Conservation (phyloP, 1,140 invertebrate species). For the Lutraria rhynchaena region DNA sequence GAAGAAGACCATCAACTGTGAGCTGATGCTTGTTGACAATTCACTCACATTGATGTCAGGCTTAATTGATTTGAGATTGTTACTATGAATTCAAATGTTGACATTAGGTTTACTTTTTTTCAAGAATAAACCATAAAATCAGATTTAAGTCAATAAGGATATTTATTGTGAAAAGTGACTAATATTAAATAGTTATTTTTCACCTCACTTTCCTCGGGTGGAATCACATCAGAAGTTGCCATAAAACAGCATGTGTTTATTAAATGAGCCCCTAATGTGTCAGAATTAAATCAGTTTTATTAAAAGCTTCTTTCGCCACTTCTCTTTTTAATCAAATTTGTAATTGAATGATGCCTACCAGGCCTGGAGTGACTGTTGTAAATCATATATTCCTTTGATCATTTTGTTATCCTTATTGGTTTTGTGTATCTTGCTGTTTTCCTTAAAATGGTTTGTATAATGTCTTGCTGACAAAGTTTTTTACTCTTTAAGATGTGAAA, state of each 20-base stretch:
- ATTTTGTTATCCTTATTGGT: conserved; percentile 16
- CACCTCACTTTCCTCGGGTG: too few species aligned
- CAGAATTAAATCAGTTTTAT: conserved; percentile 23
- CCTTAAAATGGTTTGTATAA: not conserved
- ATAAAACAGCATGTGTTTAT: conserved; percentile 38
- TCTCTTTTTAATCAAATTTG: conserved; percentile 14
- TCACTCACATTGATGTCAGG: conserved; percentile 23
- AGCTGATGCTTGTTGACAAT: conserved; percentile 9
- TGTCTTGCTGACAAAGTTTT: conserved; percentile 14
- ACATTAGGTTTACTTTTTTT: conserved; percentile 1
- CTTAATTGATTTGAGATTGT: conserved; percentile 5
- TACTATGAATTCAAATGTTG: conserved; percentile 32
- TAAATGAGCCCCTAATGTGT: conserved; percentile 49
- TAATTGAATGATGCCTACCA: conserved; percentile 29
- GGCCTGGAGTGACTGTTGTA: conserved; percentile 21
- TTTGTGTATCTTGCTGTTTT: conserved; percentile 16
- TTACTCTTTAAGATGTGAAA: conserved; percentile 9
- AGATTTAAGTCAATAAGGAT: conserved; percentile 41
- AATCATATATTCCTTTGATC: conserved; percentile 39
- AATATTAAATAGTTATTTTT: too few species aligned
- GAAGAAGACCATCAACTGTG: conserved; percentile 26
- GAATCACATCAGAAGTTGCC: too few species aligned
- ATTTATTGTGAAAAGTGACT: too few species aligned
- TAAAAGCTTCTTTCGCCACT: conserved; percentile 25
- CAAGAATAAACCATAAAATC: conserved; percentile 3